Percentiles rank a stretch among this genome's conserved stretches.
Evolutionary conservation across 2,888 invertebrate genomes (phyloP).

Genomic region (Lathronympha strigana): DNA sequence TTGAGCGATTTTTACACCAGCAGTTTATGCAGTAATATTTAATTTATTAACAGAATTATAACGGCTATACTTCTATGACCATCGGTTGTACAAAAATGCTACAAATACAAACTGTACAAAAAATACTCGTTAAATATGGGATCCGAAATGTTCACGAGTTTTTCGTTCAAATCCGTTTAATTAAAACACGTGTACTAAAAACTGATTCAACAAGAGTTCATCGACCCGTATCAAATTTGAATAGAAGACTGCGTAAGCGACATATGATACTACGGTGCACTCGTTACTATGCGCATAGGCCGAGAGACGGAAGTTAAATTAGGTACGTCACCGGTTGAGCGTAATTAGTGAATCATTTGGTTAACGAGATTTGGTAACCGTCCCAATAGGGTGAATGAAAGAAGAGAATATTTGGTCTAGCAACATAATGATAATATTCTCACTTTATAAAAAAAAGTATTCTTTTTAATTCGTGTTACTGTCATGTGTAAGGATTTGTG

Average conservation of each 20-base stretch:
- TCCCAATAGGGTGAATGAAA: neutral
- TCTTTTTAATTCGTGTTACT: too few species aligned
- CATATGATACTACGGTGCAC: slow-evolving; percentile 43
- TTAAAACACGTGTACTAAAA: slow-evolving; percentile 30
- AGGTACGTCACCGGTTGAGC: neutral
- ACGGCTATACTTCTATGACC: too few species aligned
- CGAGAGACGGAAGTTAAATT: slow-evolving; percentile 1
- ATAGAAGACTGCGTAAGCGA: slow-evolving; percentile 38
- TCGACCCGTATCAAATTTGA: slow-evolving; percentile 42
- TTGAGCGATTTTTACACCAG: too few species aligned
- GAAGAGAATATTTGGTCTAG: too few species aligned
- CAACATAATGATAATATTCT: neutral
- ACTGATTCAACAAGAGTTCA: slow-evolving; percentile 34
- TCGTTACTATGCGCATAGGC: slow-evolving; percentile 38
- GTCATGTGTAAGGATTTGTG: too few species aligned
- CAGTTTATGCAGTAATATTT: too few species aligned
- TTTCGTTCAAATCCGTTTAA: slow-evolving; percentile 2
- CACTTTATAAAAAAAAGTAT: too few species aligned
- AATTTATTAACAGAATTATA: too few species aligned
- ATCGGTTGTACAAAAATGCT: neutral
- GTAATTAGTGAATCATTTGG: neutral
- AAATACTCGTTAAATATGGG: neutral
- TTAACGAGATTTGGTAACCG: neutral
- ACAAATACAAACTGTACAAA: neutral
- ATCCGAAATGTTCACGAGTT: too few species aligned